phyloP scores from a whole-genome alignment of 2,888 invertebrate genomes.

The Taphrorychus bicolor region DNA sequence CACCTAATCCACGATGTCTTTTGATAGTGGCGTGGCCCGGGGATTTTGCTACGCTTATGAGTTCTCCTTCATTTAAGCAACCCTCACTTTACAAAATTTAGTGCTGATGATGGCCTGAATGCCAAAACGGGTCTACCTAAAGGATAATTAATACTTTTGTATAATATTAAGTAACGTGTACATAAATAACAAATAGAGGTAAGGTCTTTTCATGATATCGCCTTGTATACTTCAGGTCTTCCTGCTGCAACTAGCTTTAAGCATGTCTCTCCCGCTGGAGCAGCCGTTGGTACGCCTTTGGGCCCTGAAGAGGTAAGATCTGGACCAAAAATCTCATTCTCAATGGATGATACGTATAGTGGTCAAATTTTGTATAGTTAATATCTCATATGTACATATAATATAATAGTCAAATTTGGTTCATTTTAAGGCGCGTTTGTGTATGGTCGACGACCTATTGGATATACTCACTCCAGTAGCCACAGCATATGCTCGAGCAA shows the following conservation, averaged over 20 bases:
- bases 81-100: no score
- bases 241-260: slow-evolving; percentile 98
- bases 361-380: background rate
- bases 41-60: no score
- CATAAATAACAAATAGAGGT: no score
- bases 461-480: slow-evolving; percentile 81
- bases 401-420: background rate
- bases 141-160: no score
- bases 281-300: slow-evolving; percentile 88
- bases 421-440: slow-evolving; percentile 77
- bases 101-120: no score
- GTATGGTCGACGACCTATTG: slow-evolving; percentile 89
- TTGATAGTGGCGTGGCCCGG: no score
- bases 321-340: no score
- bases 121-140: no score
- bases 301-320: slow-evolving; percentile 70
- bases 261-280: slow-evolving; percentile 98
- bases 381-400: background rate
- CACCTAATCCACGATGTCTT: no score
- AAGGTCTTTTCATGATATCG: no score
- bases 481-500: slow-evolving; percentile 91
- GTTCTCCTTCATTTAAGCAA: no score
- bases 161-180: no score
- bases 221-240: slow-evolving; percentile 62
- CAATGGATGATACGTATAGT: background rate